phyloP scores from a whole-genome alignment of 2,113 vertebrate genomes.

The Cervus canadensis region DNA sequence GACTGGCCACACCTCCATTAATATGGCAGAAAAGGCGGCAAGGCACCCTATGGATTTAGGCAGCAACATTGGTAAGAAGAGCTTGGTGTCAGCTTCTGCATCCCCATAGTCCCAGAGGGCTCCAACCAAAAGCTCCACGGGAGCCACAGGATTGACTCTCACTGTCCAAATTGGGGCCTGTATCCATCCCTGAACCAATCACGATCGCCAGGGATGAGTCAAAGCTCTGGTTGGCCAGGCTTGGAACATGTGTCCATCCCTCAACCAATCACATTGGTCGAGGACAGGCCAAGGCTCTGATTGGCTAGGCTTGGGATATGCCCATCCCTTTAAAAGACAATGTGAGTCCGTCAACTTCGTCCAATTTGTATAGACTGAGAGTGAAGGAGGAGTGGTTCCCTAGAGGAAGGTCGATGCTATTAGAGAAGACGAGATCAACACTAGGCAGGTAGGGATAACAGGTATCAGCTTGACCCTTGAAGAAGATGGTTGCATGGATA shows the following conservation, averaged over 20 bases:
- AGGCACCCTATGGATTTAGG: rapidly evolving
- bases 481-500: neutral
- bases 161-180: neutral
- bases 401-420: neutral
- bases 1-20: neutral
- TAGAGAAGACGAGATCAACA: neutral
- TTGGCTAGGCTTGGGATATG: neutral
- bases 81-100: too few species aligned
- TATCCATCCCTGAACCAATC: neutral
- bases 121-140: too few species aligned
- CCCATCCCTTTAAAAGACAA: neutral
- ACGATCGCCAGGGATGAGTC: neutral
- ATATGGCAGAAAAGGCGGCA: neutral
- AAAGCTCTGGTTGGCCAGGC: neutral
- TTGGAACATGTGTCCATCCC: neutral
- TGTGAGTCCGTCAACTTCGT: rapidly evolving
- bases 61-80: neutral
- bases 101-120: rapidly evolving
- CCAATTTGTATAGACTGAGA: neutral
- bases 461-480: neutral
- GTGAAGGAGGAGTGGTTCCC: neutral
- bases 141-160: neutral
- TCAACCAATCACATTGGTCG: neutral
- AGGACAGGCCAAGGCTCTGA: neutral
- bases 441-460: neutral